A percentile compares a stretch with the other conserved stretches of the same genome.
Conservation (phyloP, 2,797 vertebrate species). For the Acrocephalus scirpaceus region DNA sequence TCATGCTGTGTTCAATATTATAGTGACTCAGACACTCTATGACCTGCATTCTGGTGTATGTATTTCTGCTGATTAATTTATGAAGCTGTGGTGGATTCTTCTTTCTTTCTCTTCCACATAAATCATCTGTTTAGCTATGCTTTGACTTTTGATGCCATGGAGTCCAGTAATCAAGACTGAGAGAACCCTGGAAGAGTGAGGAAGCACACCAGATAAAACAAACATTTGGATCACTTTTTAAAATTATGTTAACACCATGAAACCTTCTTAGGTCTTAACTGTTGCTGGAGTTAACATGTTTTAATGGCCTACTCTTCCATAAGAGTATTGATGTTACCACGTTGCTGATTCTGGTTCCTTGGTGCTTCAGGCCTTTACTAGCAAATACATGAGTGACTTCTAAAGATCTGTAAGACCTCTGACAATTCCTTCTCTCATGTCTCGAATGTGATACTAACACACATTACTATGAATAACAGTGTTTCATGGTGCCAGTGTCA, state of each 20-base stretch:
- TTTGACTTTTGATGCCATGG: neutral
- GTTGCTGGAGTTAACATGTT: neutral
- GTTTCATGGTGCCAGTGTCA: neutral
- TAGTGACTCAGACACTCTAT: conserved; percentile 94
- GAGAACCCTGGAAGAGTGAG: neutral
- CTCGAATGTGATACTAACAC: neutral
- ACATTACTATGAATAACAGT: neutral
- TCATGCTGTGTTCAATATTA: conserved; percentile 96
- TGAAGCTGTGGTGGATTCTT: neutral
- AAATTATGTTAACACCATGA: neutral
- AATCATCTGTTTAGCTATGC: neutral
- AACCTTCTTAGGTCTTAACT: neutral
- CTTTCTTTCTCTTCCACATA: neutral
- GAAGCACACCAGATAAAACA: neutral
- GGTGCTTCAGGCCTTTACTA: neutral
- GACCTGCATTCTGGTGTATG: conserved; percentile 93
- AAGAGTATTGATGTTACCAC: neutral
- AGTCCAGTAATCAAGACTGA: neutral
- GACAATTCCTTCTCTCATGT: neutral
- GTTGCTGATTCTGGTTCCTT: neutral
- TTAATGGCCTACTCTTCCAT: neutral
- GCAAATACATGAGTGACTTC: neutral
- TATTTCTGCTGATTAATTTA: neutral
- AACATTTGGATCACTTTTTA: neutral
- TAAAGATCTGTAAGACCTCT: neutral